These are phyloP conservation scores for Gephyroberyx darwinii DNA, from an alignment of 2,797 vertebrate genomes.

Conservation along the genomic window DNA sequence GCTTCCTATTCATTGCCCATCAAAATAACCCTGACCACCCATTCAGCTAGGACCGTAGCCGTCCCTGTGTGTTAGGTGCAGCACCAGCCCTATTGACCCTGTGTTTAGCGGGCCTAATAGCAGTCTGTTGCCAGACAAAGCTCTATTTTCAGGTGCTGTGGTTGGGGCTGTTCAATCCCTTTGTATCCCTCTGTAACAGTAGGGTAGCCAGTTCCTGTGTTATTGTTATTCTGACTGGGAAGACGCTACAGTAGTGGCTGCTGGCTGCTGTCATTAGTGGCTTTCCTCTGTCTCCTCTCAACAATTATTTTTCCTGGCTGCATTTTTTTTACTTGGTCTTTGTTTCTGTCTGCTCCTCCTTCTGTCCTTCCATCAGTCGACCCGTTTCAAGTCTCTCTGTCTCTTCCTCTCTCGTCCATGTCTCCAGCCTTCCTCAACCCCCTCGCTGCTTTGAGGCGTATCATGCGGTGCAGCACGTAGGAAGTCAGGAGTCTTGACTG, in stretches of 20 bases:
- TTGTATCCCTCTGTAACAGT: constrained; percentile 41
- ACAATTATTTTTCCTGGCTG: constrained; percentile 73
- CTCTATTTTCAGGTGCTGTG: constrained; percentile 77
- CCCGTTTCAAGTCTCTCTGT: constrained; percentile 44
- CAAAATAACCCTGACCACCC: constrained; percentile 69
- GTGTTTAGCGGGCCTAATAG: constrained; percentile 73
- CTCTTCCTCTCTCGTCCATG: constrained; percentile 41
- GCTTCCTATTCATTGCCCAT: constrained; percentile 54
- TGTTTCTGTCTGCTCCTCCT: constrained; percentile 52
- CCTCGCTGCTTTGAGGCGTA: constrained; percentile 43
- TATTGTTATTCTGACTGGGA: constrained; percentile 61
- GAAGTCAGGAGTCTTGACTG: constrained; percentile 54
- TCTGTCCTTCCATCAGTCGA: constrained; percentile 36
- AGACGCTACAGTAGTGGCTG: constrained; percentile 60
- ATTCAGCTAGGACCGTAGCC: constrained; percentile 46
- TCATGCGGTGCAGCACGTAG: constrained; percentile 49
- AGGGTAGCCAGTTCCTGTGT: constrained; percentile 43
- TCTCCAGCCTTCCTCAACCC: constrained; percentile 30
- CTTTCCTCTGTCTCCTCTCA: constrained; percentile 77
- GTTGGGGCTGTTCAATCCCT: constrained; percentile 57
- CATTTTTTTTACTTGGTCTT: constrained; percentile 48
- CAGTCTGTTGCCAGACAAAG: constrained; percentile 70
- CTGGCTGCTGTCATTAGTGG: constrained; percentile 81
- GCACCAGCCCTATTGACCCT: constrained; percentile 48
- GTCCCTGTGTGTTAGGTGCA: constrained; percentile 41